Evolutionary conservation across 2,888 invertebrate species (phyloP).

Genomic region (Brachyptera putata): DNA sequence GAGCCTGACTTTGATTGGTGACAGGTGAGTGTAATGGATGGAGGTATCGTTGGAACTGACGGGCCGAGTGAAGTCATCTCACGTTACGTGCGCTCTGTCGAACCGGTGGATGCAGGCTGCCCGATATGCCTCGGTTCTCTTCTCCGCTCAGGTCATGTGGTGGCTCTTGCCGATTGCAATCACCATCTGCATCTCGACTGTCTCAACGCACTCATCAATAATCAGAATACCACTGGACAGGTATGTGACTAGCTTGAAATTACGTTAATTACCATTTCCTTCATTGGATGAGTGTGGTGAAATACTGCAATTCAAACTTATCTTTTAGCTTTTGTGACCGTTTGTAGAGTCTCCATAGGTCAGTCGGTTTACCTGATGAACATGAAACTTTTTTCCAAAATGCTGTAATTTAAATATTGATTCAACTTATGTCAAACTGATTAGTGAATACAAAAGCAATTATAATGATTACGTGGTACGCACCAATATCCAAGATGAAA

Average conservation of each 20-base stretch:
- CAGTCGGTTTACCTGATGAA: too few relatives aligned
- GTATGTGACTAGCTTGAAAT: background rate
- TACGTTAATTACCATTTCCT: background rate
- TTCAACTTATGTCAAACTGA: too few relatives aligned
- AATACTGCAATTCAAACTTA: too few relatives aligned
- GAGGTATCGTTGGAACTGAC: conserved; percentile 48
- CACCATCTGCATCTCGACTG: conserved; percentile 80
- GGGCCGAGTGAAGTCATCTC: conserved; percentile 60
- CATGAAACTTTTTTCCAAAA: too few relatives aligned
- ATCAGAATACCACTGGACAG: conserved; percentile 42
- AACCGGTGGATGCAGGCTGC: conserved; percentile 54
- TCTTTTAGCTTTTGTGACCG: too few relatives aligned
- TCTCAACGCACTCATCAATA: conserved; percentile 67
- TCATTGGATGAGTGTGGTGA: background rate
- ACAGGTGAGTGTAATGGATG: background rate
- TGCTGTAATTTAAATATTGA: too few relatives aligned
- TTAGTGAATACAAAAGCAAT: background rate
- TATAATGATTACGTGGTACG: background rate
- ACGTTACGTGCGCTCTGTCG: conserved; percentile 63
- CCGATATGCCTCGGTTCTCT: conserved; percentile 64
- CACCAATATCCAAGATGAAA: too few relatives aligned
- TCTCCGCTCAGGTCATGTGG: conserved; percentile 49
- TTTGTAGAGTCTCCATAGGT: too few relatives aligned
- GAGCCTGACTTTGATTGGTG: background rate
- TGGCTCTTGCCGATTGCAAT: conserved; percentile 66